These are phyloP conservation scores for Caerostris darwini DNA, from an alignment of 1,140 invertebrate genomes.

Conservation along the genomic window DNA sequence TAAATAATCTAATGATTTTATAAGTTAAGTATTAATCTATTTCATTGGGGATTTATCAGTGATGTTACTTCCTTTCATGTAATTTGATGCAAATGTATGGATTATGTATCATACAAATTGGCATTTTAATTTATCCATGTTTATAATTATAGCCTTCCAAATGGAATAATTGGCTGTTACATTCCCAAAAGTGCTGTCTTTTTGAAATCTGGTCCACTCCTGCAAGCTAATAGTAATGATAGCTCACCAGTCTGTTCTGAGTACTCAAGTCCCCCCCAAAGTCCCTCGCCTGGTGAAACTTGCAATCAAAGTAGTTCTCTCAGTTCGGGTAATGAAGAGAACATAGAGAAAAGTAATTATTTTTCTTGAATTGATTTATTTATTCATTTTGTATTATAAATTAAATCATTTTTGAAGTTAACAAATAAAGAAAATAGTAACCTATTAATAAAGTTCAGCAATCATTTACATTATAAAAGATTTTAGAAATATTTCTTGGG, in stretches of 20 bases:
- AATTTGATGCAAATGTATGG: too few species aligned
- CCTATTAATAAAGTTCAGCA: not conserved
- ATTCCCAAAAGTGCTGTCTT: constrained; percentile 45
- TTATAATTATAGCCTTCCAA: constrained; percentile 42
- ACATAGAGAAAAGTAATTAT: constrained; percentile 69
- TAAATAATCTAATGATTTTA: too few species aligned
- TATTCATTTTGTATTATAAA: not conserved
- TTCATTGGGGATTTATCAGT: too few species aligned
- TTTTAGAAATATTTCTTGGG: too few species aligned
- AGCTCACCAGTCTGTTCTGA: constrained; percentile 79
- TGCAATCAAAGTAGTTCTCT: constrained; percentile 76
- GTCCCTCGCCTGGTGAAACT: constrained; percentile 74
- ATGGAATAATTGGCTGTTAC: constrained; percentile 54
- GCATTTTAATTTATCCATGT: not conserved
- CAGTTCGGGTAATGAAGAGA: constrained; percentile 72
- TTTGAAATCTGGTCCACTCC: constrained; percentile 28
- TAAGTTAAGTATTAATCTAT: too few species aligned
- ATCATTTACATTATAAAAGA: too few species aligned
- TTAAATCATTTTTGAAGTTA: not conserved
- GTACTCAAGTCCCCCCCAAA: constrained; percentile 79
- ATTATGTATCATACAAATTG: too few species aligned
- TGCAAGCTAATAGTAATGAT: constrained; percentile 66
- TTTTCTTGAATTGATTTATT: not conserved
- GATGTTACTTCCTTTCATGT: too few species aligned
- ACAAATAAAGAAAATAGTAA: not conserved